A percentile compares a stretch with the other conserved stretches of the same genome.
Evolutionary conservation across 2,113 vertebrate species (phyloP).

Genomic region (Trogon surrucura): DNA sequence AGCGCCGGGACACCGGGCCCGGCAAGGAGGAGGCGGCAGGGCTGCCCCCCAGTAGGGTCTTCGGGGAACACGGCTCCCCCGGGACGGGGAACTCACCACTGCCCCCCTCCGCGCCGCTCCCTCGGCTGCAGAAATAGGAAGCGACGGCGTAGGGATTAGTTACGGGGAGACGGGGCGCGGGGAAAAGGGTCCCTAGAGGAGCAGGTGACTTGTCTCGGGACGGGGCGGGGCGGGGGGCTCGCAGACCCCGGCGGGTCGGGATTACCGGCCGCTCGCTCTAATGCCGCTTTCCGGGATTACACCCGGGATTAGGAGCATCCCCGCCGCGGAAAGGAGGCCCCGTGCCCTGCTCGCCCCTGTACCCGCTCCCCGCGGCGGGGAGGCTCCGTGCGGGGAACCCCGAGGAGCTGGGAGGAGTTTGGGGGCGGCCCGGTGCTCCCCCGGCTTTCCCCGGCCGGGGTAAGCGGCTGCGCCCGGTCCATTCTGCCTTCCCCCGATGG

Average conservation of each 20-base stretch:
- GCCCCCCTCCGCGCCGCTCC: not conserved
- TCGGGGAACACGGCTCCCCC: fast-evolving
- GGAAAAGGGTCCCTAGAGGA: not conserved
- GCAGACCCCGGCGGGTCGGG: conserved; percentile 4
- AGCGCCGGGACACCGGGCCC: no score
- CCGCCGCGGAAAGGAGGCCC: no score
- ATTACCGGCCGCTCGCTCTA: conserved; percentile 54
- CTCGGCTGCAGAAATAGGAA: conserved; percentile 50
- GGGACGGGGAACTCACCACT: conserved; percentile 11
- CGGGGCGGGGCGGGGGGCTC: not conserved
- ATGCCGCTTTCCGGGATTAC: conserved; percentile 61
- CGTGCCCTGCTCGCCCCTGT: conserved; percentile 39
- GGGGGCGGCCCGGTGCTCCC: no score
- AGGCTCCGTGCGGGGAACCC: no score
- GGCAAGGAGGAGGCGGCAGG: not conserved
- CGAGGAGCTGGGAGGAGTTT: not conserved
- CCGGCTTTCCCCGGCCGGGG: no score
- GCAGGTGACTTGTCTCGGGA: not conserved
- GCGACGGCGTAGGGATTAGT: conserved; percentile 7
- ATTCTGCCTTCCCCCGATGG: conserved; percentile 71
- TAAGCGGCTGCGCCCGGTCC: not conserved
- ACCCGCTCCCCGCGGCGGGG: conserved; percentile 22
- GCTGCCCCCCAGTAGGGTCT: no score
- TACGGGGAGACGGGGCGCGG: not conserved
- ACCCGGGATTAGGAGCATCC: conserved; percentile 66